These are phyloP conservation scores for Lates japonicus DNA, from an alignment of 2,797 vertebrate species.

Conservation along the genomic window DNA sequence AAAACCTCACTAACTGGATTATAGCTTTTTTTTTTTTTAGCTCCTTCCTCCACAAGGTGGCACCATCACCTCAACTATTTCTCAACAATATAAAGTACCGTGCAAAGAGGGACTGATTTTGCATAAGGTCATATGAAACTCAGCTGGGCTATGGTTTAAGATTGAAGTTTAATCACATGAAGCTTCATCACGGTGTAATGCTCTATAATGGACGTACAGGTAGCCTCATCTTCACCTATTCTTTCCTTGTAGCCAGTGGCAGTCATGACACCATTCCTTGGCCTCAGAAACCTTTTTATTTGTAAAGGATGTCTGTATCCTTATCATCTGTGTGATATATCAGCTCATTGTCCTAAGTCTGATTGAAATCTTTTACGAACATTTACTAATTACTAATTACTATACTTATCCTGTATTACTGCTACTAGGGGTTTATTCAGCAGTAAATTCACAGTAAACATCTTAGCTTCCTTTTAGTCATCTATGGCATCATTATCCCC, in stretches of 20 bases:
- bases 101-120: not conserved
- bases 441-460: not conserved
- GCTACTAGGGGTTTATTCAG: not conserved
- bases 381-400: not conserved
- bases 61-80: constrained; percentile 19
- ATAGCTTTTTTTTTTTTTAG: not conserved
- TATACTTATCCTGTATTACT: no score
- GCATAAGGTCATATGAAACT: not conserved
- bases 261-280: constrained; percentile 56
- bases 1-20: not conserved
- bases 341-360: not conserved
- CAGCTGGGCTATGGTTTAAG: not conserved
- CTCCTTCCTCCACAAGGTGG: constrained; percentile 48
- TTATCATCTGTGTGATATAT: not conserved
- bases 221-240: constrained; percentile 46
- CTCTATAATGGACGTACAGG: constrained; percentile 58
- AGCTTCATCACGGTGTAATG: constrained; percentile 49
- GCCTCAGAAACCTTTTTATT: constrained; percentile 27
- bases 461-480: not conserved
- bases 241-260: not conserved
- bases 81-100: not conserved
- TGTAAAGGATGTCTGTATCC: not conserved
- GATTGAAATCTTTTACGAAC: not conserved
- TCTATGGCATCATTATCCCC: not conserved
- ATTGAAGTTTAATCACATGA: not conserved